Base-by-base conservation (phyloP, 2,888 invertebrate genomes). In the Pristionchus japonicus region DNA sequence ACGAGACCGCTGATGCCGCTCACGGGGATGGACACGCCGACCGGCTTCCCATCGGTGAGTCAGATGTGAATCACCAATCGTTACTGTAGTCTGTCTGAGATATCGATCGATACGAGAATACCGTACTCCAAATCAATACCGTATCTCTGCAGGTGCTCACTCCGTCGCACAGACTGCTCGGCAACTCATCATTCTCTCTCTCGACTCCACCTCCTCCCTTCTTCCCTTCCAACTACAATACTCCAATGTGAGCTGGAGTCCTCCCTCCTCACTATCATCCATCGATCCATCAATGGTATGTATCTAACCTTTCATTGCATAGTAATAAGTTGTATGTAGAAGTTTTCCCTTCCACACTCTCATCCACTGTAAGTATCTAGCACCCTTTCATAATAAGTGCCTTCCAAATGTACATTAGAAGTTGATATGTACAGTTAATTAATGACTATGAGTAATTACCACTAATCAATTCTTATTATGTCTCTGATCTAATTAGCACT, bases 1-100 rank as follows among this genome's bases (percentile, higher is more conserved):
- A 43, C 77, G 77, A 34, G 43, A 47, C 77, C 77, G 27, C 27
- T 77, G 40, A 77, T 27, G 43, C 77, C 77, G 20, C 77, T 77
- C 17, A 20, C 70, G 31, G 20, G 15, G 70, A 70, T 70, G 70
- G 3, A 3, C 9, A 70, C 70, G 15, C 70, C 37, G 6, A 20
- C 43, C 43, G 4, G 3, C 13, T 70, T 20, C n/a, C 70, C 70
- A 1, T 37, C 70, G 70, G 70, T 70, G 0, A 40, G 20, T 37
- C 37, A 37, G 17, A n/a, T n/a, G 43, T 43, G 43, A 43, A n/a
- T n/a, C n/a, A n/a, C n/a, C n/a, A n/a, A n/a, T n/a, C n/a, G n/a
- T n/a, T n/a, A n/a, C n/a, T n/a, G n/a, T n/a, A n/a, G n/a, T n/a
- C n/a, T n/a, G n/a, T n/a, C n/a, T n/a, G 31, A 31, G 1, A 15